Evolutionary conservation across 2,888 invertebrate species (phyloP), one percentile per base, ranked within the genome.

Genomic region (Drosophila villosipedis): DNA sequence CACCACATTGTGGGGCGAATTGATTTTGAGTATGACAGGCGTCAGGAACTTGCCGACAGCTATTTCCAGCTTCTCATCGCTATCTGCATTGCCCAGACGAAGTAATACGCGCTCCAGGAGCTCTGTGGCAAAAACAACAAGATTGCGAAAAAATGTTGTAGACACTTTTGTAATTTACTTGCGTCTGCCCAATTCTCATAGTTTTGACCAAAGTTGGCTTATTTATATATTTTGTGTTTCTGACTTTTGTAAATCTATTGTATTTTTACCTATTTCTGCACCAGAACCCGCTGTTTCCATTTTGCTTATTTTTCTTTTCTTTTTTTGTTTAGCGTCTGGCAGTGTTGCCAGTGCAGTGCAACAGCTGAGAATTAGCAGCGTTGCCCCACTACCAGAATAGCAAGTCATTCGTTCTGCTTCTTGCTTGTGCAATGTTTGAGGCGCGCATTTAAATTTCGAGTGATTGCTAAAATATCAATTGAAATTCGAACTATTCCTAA

Each of bases 91-190:
- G 25, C 98, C 98, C 82, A 98, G 95, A 58, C 98, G 95, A 67
- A 98, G 94, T 91, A 98, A 96, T 19, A 98, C 98, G 80, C 98
- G 95, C 93, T 98, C 98, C 91, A 98, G 94, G 59, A 98, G 95
- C 93, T 96, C 98, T 98, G 90, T 28, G 47, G 60, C 59, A 67
- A 59, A 49, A 66, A 63, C n/a, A 28, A 22, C 9, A 39, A n/a
- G n/a, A n/a, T n/a, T 52, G 59, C 43, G 54, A 64, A 80, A 53
- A 30, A 50, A 22, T 28, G 0, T 61, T 54, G 9, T 58, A 39
- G 41, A n/a, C 61, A 47, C 3, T 30, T 59, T 58, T 55, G 19
- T n/a, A 19, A 14, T 16, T 30, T 22, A 9, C 37, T 65, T 39
- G 30, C 28, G 43, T 2, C 16, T 4, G 12, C n/a, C 14, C 31